These are phyloP conservation scores for Anhinga anhinga DNA, from an alignment of 2,113 vertebrate genomes.

Conservation along the genomic window DNA sequence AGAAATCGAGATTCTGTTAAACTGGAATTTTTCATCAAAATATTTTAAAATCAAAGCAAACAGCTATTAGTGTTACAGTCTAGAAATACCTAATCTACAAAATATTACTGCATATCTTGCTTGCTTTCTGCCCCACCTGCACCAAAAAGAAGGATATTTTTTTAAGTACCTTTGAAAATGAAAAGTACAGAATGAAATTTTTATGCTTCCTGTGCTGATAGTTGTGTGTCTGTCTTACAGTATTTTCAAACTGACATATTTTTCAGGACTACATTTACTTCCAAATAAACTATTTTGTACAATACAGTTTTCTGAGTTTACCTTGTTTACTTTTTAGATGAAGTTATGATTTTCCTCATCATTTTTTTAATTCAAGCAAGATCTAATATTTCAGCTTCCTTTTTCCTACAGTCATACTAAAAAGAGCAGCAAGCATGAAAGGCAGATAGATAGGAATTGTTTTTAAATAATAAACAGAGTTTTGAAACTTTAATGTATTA, in stretches of 20 bases:
- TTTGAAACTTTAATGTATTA: neutral
- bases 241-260: neutral
- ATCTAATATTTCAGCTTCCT: neutral
- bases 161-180: neutral
- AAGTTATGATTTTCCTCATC: neutral
- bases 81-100: too few relatives aligned
- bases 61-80: too few relatives aligned
- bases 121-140: neutral
- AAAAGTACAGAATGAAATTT: neutral
- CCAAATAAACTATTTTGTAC: neutral
- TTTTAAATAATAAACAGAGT: neutral
- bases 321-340: neutral
- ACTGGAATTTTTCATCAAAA: too few relatives aligned
- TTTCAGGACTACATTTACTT: neutral
- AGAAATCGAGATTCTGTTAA: too few relatives aligned
- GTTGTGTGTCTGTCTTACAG: neutral
- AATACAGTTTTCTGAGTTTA: neutral
- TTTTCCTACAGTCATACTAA: neutral
- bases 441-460: neutral
- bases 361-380: neutral
- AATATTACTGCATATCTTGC: neutral
- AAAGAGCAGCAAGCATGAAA: neutral
- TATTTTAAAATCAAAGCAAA: too few relatives aligned
- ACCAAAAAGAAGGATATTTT: neutral
- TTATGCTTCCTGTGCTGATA: neutral